A percentile compares a stretch with the other conserved stretches of the same genome.
Conservation (phyloP, 2,797 vertebrate genomes). For the Amblyopsis hoosieri region DNA sequence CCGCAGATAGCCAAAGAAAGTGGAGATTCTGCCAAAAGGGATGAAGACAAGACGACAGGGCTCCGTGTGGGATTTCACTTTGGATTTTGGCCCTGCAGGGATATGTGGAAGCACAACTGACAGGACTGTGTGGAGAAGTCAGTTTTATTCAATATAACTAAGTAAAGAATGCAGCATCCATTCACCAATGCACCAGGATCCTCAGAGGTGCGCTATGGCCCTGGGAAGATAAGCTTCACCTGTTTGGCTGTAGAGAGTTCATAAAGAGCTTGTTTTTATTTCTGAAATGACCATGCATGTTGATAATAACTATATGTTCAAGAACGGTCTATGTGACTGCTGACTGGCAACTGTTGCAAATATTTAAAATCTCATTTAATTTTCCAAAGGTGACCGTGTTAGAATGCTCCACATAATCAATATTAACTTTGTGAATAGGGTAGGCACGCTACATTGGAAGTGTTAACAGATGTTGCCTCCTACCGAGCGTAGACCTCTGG, state of each 20-base stretch:
- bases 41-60: slow-evolving; percentile 75
- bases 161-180: slow-evolving; percentile 61
- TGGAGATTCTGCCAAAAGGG: slow-evolving; percentile 78
- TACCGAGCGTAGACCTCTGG: too few species aligned
- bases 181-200: slow-evolving; percentile 59
- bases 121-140: slow-evolving; percentile 73
- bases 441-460: too few species aligned
- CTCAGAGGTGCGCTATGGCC: slow-evolving; percentile 52
- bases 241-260: slow-evolving; percentile 31
- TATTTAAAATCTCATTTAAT: too few species aligned
- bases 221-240: slow-evolving; percentile 24
- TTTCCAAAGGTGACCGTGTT: too few species aligned
- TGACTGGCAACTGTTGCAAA: too few species aligned
- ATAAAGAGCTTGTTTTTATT: background rate
- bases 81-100: slow-evolving; percentile 73
- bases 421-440: too few species aligned
- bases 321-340: too few species aligned
- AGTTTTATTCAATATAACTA: slow-evolving; percentile 68
- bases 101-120: slow-evolving; percentile 74
- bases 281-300: too few species aligned
- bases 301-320: too few species aligned
- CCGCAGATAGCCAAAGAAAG: slow-evolving; percentile 72
- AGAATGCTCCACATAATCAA: too few species aligned
- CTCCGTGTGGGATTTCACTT: slow-evolving; percentile 77
- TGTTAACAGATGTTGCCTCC: too few species aligned